Base-by-base conservation (phyloP, 2,113 vertebrate genomes). In the Pungitius pungitius region DNA sequence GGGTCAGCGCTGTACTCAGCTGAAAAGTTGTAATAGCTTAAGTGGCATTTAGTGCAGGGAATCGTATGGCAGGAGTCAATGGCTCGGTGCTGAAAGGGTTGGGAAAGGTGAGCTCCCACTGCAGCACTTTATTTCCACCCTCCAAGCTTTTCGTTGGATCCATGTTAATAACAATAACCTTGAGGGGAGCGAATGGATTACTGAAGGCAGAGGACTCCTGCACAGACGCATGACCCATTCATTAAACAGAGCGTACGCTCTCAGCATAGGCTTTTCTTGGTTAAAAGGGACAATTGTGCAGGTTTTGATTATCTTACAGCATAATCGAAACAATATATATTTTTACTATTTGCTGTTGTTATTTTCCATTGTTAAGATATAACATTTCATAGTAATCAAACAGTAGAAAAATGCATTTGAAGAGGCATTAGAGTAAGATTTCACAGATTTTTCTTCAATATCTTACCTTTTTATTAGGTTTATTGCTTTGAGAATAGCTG, bases 11-110 rank as follows among this genome's bases (percentile, higher is more conserved):
- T 83, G 85, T 85, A 84, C 88, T 85, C 79, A 87, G 89, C 85
- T 91, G 85, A 89, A 90, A 89, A 92, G 85, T 89, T 92, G 89
- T 93, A 94, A 93, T 93, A 92, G 93, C 91, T 91, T 92, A 93
- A 93, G 90, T 94, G 92, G 90, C 90, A 93, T 93, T 94, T 93
- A 92, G 91, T 90, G 90, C 85, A 80, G 77, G 75, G 89, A 91
- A 90, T 90, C 77, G 83, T 87, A 87, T 87, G 90, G 89, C 86
- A 80, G 76, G 87, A 92, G 92, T 93, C 93, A 92, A 91, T 90
- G 89, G 92, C 80, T 83, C 72, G 90, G 85, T 86, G 88, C 89
- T 87, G 89, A 87, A 89, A 90, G 89, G 86, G 90, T 84, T 86
- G 73, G 83, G 77, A 85, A 88, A 91, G 91, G 91, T 92, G 87